Percentiles rank a stretch among this genome's conserved stretches.
phyloP scores from a whole-genome alignment of 1,140 invertebrate genomes.

The Brachionus asplanchnoidis region DNA sequence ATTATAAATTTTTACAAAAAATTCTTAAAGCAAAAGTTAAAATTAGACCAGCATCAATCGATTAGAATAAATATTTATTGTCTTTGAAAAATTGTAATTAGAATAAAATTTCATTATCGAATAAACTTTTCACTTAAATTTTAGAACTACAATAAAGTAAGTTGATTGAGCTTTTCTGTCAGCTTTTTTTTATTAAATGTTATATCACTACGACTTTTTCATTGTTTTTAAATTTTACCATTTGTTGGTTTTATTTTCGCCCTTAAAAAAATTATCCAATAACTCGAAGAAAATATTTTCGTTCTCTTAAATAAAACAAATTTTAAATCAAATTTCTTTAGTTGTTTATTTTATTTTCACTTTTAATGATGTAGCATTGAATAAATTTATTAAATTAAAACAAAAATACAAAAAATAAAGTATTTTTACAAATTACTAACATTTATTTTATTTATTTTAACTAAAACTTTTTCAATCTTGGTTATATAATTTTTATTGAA shows the following conservation, averaged over 20 bases:
- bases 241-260: not conserved
- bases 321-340: not conserved
- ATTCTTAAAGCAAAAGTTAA: not conserved
- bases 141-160: not conserved
- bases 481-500: no score
- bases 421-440: no score
- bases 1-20: not conserved
- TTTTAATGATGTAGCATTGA: no score
- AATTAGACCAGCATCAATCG: not conserved
- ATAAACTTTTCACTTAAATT: not conserved
- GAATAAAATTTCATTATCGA: slow-evolving; percentile 11
- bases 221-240: not conserved
- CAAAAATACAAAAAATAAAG: no score
- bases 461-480: no score
- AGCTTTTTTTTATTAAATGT: not conserved
- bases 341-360: not conserved
- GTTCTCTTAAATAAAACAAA: not conserved
- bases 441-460: no score
- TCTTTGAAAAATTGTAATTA: slow-evolving; percentile 31
- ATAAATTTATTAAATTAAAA: no score
- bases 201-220: not conserved
- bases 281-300: not conserved
- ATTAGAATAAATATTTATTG: slow-evolving; percentile 14
- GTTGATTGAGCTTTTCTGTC: not conserved
- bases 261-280: not conserved